Base-by-base conservation (phyloP, 2,797 vertebrate species). In the Staurois parvus region DNA sequence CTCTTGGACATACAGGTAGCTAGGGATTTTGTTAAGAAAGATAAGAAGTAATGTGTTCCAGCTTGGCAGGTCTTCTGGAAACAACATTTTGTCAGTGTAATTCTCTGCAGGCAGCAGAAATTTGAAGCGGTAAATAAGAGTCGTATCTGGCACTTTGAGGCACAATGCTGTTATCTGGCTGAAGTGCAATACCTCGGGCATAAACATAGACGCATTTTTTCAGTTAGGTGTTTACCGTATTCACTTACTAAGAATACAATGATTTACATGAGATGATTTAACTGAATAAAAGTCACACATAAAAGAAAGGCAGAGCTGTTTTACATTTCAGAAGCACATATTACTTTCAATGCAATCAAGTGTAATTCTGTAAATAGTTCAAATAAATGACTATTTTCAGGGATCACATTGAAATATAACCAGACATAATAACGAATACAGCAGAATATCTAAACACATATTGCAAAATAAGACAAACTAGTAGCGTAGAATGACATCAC, bases 171-270 rank as follows among this genome's bases (percentile, higher is more conserved):
- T 37, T 68, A 52, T 81, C 42, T 85, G 78, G 72, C 84, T 29
- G 15, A 48, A 40, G 32, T 30, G 42, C 77, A 59, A 48, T 75
- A 75, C 84, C 84, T 30, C 70, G 17, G 77, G 84, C 84, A 80
- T 85, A 85, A 85, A 81, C 79, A 81, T 26, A 70, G 48, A 45
- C 84, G 76, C 34, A 76, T 81, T 81, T 74, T 74, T 69, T 75
- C 59, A 73, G 26, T 85, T 75, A 67, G 56, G 70, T 67, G 26
- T 79, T 80, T 74, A 32, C 34, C 62, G 45, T 81, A 76, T 81
- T 81, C 77, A 85, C 62, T 45, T 30, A 56, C 45, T 19, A 76
- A 56, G 26, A 24, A 85, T 81, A 76, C 76, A 85, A 40, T 45
- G 30, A 70, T 81, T 80, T 52, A 40, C 56, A 37, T 37, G 37